A percentile compares a stretch with the other conserved stretches of the same genome.
Conservation (phyloP, 1,140 invertebrate genomes). For the Scaptomyza hsui region DNA sequence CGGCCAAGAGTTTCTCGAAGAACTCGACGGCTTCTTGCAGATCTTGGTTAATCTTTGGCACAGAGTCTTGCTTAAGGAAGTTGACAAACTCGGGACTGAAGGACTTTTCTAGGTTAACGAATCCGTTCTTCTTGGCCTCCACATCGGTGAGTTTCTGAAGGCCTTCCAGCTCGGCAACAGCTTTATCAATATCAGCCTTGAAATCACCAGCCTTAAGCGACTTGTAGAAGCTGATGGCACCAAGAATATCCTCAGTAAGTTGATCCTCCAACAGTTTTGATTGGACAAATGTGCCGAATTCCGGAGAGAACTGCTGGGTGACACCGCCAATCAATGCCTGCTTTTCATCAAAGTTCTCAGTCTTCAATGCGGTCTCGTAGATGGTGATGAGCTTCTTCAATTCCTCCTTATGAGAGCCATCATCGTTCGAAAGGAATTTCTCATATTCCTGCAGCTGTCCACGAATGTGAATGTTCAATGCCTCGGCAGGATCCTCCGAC, state of each 20-base stretch:
- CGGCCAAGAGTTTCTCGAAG: constrained; percentile 45
- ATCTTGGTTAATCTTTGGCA: constrained; percentile 52
- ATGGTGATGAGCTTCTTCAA: constrained; percentile 48
- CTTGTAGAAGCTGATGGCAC: constrained; percentile 54
- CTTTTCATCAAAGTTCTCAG: constrained; percentile 46
- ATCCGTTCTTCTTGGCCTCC: constrained; percentile 41
- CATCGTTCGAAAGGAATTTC: constrained; percentile 43
- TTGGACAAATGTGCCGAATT: constrained; percentile 48
- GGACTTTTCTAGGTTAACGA: constrained; percentile 42
- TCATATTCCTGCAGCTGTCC: constrained; percentile 52
- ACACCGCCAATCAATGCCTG: constrained; percentile 38
- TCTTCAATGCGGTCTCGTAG: constrained; percentile 54
- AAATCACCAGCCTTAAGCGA: constrained; percentile 17
- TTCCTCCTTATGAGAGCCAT: constrained; percentile 56
- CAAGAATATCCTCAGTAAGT: constrained; percentile 42
- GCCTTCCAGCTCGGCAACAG: constrained; percentile 35
- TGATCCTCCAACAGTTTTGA: constrained; percentile 45
- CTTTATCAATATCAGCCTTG: constrained; percentile 51
- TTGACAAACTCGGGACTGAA: constrained; percentile 50
- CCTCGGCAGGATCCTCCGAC: constrained; percentile 45
- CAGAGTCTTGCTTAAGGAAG: constrained; percentile 49
- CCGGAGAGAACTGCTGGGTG: constrained; percentile 30
- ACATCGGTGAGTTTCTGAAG: constrained; percentile 41
- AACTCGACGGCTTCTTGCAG: constrained; percentile 48
- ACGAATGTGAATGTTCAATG: constrained; percentile 49